Percentiles rank a stretch among this genome's conserved stretches.
phyloP scores from a whole-genome alignment of 2,113 vertebrate species.

The Chelonoidis abingdonii region DNA sequence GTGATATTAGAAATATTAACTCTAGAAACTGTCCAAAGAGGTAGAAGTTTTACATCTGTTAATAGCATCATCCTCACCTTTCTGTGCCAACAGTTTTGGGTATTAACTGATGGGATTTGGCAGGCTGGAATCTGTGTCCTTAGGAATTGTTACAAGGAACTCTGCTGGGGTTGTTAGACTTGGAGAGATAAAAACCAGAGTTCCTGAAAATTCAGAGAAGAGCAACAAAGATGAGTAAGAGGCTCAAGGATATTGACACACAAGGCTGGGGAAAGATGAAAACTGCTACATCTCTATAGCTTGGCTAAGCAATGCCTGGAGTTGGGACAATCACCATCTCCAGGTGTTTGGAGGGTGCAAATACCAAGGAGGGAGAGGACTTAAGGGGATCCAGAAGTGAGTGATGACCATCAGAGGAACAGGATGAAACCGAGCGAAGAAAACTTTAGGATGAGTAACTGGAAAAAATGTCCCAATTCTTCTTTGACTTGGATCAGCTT shows the following conservation, averaged over 20 bases:
- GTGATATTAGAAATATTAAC: rapidly evolving
- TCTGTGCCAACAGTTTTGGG: background rate
- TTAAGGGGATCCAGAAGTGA: background rate
- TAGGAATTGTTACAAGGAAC: background rate
- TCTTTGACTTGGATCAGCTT: background rate
- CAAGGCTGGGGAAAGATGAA: background rate
- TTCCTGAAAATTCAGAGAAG: background rate
- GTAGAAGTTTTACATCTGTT: rapidly evolving
- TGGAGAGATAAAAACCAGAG: background rate
- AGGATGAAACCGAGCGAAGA: background rate
- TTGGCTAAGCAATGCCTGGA: background rate
- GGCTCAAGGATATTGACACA: background rate
- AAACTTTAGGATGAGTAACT: background rate
- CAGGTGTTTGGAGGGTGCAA: background rate
- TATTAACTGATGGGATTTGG: background rate
- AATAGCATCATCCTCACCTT: background rate
- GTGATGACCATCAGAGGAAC: background rate
- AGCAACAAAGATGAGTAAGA: background rate
- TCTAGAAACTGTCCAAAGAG: rapidly evolving
- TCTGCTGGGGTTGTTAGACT: background rate
- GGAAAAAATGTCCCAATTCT: background rate
- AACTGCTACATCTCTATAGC: background rate
- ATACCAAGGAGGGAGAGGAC: background rate
- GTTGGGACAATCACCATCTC: background rate
- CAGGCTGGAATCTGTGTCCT: background rate